phyloP scores from a whole-genome alignment of 2,113 vertebrate genomes.

The Lanius ludovicianus region DNA sequence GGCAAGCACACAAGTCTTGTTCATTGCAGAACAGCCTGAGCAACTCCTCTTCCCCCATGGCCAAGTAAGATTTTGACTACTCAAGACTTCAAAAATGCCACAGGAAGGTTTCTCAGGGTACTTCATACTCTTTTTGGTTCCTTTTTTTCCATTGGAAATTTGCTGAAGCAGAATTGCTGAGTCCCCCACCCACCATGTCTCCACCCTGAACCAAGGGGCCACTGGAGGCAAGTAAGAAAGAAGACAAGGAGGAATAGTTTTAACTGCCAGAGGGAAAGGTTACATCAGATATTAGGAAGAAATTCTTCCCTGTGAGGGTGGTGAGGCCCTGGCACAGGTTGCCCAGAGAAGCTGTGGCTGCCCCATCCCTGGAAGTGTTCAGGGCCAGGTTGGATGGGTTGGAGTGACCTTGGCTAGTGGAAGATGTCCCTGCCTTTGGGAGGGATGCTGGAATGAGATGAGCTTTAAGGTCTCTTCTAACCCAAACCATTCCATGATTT shows the following conservation, averaged over 20 bases:
- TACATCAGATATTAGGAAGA: too few relatives aligned
- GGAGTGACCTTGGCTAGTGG: fast-evolving
- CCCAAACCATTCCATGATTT: not conserved
- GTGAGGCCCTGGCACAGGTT: not conserved
- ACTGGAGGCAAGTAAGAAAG: not conserved
- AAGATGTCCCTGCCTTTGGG: not conserved
- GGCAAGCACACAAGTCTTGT: not conserved
- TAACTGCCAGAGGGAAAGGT: not conserved
- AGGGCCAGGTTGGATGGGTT: not conserved
- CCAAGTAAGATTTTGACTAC: not conserved
- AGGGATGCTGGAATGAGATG: not conserved
- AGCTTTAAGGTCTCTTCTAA: not conserved
- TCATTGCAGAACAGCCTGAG: not conserved
- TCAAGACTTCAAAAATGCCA: not conserved
- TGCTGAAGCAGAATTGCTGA: not conserved
- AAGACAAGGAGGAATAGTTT: not conserved
- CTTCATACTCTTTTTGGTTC: not conserved
- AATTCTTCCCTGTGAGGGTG: not conserved
- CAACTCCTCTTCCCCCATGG: not conserved
- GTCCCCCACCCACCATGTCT: fast-evolving
- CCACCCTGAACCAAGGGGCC: not conserved
- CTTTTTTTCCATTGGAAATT: not conserved
- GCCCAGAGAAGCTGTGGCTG: not conserved
- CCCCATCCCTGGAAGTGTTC: too few relatives aligned
- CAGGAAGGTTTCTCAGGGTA: not conserved